A percentile compares a stretch with the other conserved stretches of the same genome.
These are phyloP conservation scores for Ptychobarbus kaznakovi DNA, from an alignment of 2,797 vertebrate species.

Conservation along the genomic window DNA sequence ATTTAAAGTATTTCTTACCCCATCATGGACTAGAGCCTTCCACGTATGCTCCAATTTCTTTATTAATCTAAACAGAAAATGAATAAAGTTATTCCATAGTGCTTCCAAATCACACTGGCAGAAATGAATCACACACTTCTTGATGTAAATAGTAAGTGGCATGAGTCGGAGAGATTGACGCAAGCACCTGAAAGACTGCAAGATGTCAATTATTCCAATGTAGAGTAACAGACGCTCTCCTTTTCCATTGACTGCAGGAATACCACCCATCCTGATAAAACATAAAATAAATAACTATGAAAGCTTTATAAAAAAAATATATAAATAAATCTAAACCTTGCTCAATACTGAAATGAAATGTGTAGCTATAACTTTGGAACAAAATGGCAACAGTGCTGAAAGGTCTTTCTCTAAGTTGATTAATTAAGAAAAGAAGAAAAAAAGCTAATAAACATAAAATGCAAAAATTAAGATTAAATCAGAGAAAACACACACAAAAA, in stretches of 20 bases:
- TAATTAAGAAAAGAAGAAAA: not conserved
- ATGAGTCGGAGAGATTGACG: not conserved
- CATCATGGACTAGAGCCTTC: slow-evolving; percentile 97
- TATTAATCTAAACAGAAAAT: slow-evolving; percentile 85
- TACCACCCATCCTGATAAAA: slow-evolving; percentile 91
- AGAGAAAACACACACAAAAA: not conserved
- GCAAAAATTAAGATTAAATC: not conserved
- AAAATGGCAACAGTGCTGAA: not conserved
- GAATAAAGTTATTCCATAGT: not conserved
- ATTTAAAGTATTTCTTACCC: slow-evolving; percentile 79
- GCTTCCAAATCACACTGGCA: not conserved
- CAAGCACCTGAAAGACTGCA: slow-evolving; percentile 94
- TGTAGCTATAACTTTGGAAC: not conserved
- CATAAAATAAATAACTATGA: no score
- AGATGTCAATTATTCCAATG: slow-evolving; percentile 95
- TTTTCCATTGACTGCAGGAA: slow-evolving; percentile 92
- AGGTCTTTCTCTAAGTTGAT: not conserved
- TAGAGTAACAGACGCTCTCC: slow-evolving; percentile 95
- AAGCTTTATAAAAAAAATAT: not conserved
- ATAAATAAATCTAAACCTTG: not conserved
- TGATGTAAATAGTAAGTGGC: not conserved
- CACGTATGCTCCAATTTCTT: slow-evolving; percentile 99
- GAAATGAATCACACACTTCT: not conserved
- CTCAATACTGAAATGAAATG: not conserved
- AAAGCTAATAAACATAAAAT: not conserved